Conservation (phyloP, 2,888 invertebrate genomes). For the Sclerodermus sp. region DNA sequence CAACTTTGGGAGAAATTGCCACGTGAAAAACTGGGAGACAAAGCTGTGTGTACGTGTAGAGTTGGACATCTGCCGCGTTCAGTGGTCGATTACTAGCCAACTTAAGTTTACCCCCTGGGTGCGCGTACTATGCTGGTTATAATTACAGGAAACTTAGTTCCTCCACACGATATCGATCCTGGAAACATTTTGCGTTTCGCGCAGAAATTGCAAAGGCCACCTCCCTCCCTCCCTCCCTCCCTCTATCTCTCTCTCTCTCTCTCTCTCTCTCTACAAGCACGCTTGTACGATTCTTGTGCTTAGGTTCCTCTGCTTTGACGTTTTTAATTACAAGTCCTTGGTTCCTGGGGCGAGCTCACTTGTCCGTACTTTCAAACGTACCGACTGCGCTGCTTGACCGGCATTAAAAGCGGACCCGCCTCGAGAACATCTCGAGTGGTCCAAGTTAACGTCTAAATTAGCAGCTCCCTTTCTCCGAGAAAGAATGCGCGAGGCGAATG, state of each 20-base stretch:
- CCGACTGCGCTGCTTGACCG: conserved; percentile 24
- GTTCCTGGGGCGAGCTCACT: conserved; percentile 25
- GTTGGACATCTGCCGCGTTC: too few relatives aligned
- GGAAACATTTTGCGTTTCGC: conserved; percentile 12
- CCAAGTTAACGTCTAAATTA: conserved; percentile 23
- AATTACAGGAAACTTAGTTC: conserved; percentile 19
- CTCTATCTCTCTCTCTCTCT: too few relatives aligned
- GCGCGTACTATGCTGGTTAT: not conserved
- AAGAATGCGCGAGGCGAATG: too few relatives aligned
- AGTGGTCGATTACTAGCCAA: too few relatives aligned
- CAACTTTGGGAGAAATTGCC: too few relatives aligned
- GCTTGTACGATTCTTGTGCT: too few relatives aligned
- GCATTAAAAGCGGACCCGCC: conserved; percentile 26
- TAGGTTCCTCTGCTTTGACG: conserved; percentile 26
- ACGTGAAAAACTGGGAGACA: too few relatives aligned
- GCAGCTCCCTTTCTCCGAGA: too few relatives aligned
- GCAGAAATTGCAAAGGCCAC: conserved; percentile 1
- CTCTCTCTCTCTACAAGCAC: too few relatives aligned
- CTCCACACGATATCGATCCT: conserved; percentile 24
- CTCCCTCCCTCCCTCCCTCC: too few relatives aligned
- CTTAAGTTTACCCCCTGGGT: too few relatives aligned
- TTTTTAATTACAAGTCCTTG: conserved; percentile 36
- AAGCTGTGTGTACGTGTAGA: too few relatives aligned
- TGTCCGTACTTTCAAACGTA: conserved; percentile 26
- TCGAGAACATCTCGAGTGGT: conserved; percentile 9